These are phyloP conservation scores for Eugnorisma glareosa DNA, from an alignment of 2,888 invertebrate genomes.

Conservation along the genomic window DNA sequence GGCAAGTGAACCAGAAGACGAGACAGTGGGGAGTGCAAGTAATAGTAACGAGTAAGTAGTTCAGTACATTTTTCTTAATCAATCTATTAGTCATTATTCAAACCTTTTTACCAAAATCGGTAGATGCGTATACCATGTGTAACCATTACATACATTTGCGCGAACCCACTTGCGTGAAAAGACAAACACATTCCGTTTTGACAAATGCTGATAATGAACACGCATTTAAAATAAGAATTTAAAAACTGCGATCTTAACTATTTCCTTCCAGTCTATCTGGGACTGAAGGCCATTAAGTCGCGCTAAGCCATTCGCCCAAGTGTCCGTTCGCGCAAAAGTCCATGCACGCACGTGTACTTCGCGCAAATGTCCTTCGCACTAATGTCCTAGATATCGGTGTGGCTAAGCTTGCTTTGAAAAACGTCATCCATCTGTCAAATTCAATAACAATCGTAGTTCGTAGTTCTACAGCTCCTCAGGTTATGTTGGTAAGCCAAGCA, in stretches of 20 bases:
- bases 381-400: too few relatives aligned
- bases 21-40: background rate
- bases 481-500: background rate
- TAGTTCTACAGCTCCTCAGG: background rate
- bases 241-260: too few relatives aligned
- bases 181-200: background rate
- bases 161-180: background rate
- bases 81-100: background rate
- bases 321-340: too few relatives aligned
- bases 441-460: too few relatives aligned
- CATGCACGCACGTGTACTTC: too few relatives aligned
- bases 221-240: too few relatives aligned
- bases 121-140: background rate
- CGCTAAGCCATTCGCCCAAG: too few relatives aligned
- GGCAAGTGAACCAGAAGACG: slow-evolving; percentile 43
- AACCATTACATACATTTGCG: background rate
- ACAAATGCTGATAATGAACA: background rate
- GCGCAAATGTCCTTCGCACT: too few relatives aligned
- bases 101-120: background rate
- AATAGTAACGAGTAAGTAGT: slow-evolving; percentile 45
- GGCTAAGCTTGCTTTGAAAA: too few relatives aligned
- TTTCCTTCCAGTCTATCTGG: too few relatives aligned
- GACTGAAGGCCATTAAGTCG: too few relatives aligned
- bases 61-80: background rate
- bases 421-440: too few relatives aligned